Percentiles rank a stretch among this genome's conserved stretches.
phyloP scores from a whole-genome alignment of 2,888 invertebrate species.

The Athripsodes cinereus region DNA sequence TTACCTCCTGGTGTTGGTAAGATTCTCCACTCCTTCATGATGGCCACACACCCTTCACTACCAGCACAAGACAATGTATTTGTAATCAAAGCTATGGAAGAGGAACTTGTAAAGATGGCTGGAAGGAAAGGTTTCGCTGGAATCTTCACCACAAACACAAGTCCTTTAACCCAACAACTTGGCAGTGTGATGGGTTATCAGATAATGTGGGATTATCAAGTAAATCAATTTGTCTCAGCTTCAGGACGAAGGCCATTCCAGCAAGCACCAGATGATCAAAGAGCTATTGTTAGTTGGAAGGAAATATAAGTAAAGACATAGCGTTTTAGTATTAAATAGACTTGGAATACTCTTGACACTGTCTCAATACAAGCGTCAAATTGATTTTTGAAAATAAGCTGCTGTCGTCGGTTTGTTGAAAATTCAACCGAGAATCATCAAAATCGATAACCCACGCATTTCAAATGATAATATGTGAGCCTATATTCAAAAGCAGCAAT shows the following conservation, averaged over 20 bases:
- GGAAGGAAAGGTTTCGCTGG: slow-evolving; percentile 60
- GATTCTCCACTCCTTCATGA: slow-evolving; percentile 81
- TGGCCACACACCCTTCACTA: slow-evolving; percentile 67
- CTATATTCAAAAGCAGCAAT: no score
- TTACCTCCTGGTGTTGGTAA: slow-evolving; percentile 60
- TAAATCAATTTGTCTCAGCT: slow-evolving; percentile 67
- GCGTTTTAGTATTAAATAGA: no score
- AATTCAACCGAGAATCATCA: no score
- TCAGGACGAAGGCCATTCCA: slow-evolving; percentile 71
- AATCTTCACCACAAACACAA: slow-evolving; percentile 83
- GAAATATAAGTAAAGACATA: no score
- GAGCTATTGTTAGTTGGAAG: slow-evolving; percentile 77
- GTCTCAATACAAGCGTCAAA: no score
- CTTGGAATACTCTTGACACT: no score
- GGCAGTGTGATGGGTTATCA: slow-evolving; percentile 72
- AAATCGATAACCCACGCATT: no score
- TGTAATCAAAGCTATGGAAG: slow-evolving; percentile 73
- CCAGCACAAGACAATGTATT: slow-evolving; percentile 69
- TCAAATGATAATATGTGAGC: no score
- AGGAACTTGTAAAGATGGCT: slow-evolving; percentile 64
- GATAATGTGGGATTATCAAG: slow-evolving; percentile 70
- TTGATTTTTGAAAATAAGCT: no score
- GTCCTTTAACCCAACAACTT: slow-evolving; percentile 81
- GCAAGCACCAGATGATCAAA: slow-evolving; percentile 68
- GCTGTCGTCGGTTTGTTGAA: no score